Evolutionary conservation across 1,140 invertebrate genomes (phyloP).

Genomic region (Drosophila rhopaloa): DNA sequence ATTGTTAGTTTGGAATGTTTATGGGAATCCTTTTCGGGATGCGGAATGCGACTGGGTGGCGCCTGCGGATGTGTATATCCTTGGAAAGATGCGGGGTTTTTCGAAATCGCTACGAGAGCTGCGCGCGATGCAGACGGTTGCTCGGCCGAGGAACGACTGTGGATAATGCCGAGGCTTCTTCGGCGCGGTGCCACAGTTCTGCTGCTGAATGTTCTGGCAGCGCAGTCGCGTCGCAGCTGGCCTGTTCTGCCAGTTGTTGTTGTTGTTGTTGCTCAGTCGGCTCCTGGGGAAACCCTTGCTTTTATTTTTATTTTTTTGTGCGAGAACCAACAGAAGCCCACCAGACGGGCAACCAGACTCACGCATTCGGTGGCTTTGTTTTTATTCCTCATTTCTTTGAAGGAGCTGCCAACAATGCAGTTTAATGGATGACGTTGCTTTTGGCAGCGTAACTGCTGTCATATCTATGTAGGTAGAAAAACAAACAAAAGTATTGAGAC

Average conservation of each 20-base stretch:
- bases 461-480: background rate
- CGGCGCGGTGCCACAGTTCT: constrained; percentile 44
- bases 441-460: constrained; percentile 17
- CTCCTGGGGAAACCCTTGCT: constrained; percentile 58
- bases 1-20: constrained; percentile 47
- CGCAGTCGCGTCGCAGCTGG: constrained; percentile 12
- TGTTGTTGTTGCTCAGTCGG: background rate
- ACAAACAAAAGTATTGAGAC: background rate
- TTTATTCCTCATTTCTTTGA: background rate
- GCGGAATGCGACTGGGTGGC: constrained; percentile 58
- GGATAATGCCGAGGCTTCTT: constrained; percentile 58
- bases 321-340: background rate
- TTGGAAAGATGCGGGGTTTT: constrained; percentile 12
- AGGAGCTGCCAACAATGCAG: constrained; percentile 10
- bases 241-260: constrained; percentile 2
- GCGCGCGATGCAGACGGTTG: constrained; percentile 75
- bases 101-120: constrained; percentile 36
- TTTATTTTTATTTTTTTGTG: constrained; percentile 5
- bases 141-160: constrained; percentile 74
- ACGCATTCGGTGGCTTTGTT: constrained; percentile 23
- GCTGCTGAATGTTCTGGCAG: constrained; percentile 26
- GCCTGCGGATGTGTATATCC: constrained; percentile 49
- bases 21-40: constrained; percentile 42
- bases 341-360: constrained; percentile 40
- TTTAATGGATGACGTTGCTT: constrained; percentile 34